Conservation (phyloP, 2,888 invertebrate species). For the Miltochrista miniata region DNA sequence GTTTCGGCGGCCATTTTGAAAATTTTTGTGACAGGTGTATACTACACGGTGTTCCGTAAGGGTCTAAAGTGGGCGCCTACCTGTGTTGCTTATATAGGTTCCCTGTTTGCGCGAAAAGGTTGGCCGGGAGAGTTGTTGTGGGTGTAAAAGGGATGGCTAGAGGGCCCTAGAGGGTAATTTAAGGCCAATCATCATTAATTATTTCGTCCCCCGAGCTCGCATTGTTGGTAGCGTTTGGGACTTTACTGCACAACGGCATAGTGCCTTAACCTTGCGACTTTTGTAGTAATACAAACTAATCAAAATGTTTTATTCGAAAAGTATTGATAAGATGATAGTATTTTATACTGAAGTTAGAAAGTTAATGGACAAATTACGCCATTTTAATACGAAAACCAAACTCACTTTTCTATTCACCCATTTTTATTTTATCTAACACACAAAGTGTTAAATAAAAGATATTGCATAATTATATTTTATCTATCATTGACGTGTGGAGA, state of each 20-base stretch:
- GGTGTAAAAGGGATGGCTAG: slow-evolving; percentile 54
- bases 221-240: slow-evolving; percentile 54
- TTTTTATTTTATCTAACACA: too few species aligned
- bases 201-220: slow-evolving; percentile 70
- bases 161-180: slow-evolving; percentile 76
- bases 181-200: slow-evolving; percentile 83
- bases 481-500: too few species aligned
- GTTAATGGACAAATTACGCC: too few species aligned
- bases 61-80: slow-evolving; percentile 67
- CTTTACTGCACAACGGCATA: slow-evolving; percentile 42
- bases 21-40: slow-evolving; percentile 56
- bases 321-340: neutral
- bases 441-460: too few species aligned
- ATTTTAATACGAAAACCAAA: too few species aligned
- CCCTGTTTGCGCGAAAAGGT: slow-evolving; percentile 64
- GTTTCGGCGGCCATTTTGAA: slow-evolving; percentile 75
- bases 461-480: too few species aligned
- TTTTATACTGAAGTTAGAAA: too few species aligned
- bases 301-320: neutral
- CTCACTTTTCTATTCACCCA: too few species aligned
- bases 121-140: slow-evolving; percentile 37
- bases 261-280: slow-evolving; percentile 32
- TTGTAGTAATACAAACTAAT: slow-evolving; percentile 34
- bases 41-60: slow-evolving; percentile 63
- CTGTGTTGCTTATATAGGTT: slow-evolving; percentile 76